Percentiles rank a stretch among this genome's conserved stretches.
Evolutionary conservation across 2,113 vertebrate genomes (phyloP).

Genomic region (Cynopterus brachyotis): DNA sequence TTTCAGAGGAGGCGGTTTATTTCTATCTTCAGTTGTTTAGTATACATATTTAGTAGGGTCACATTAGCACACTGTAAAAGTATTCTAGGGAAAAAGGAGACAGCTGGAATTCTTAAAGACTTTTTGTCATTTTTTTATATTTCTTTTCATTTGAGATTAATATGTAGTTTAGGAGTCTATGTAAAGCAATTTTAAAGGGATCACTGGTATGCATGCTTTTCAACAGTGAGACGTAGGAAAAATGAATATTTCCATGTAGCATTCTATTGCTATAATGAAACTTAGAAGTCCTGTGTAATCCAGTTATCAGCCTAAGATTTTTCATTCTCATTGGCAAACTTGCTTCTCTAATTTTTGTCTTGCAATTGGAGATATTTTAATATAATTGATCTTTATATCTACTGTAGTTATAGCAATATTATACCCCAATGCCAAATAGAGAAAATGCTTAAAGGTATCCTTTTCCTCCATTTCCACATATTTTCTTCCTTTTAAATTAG

Average conservation of each 20-base stretch:
- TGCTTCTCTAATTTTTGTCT: neutral
- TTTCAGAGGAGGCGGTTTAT: conserved; percentile 42
- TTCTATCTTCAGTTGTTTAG: conserved; percentile 30
- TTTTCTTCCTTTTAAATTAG: neutral
- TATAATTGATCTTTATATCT: neutral
- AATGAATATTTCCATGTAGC: neutral
- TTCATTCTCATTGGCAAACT: neutral
- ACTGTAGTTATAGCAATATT: neutral
- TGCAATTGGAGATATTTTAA: conserved; percentile 22
- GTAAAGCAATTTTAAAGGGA: conserved; percentile 11
- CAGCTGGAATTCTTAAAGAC: conserved; percentile 26
- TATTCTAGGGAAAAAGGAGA: neutral
- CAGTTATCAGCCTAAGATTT: conserved; percentile 8
- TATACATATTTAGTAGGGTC: conserved; percentile 52
- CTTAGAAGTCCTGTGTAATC: neutral
- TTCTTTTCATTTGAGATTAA: conserved; percentile 45
- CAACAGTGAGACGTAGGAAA: neutral
- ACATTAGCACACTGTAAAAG: conserved; percentile 2
- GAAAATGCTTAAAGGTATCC: neutral
- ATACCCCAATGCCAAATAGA: neutral
- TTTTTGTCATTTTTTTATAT: conserved; percentile 43
- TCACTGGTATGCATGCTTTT: neutral
- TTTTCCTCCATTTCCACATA: neutral
- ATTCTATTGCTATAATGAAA: conserved; percentile 8
- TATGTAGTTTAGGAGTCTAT: neutral